These are phyloP conservation scores for Agriotes lineatus DNA, from an alignment of 2,888 invertebrate species.

Conservation along the genomic window DNA sequence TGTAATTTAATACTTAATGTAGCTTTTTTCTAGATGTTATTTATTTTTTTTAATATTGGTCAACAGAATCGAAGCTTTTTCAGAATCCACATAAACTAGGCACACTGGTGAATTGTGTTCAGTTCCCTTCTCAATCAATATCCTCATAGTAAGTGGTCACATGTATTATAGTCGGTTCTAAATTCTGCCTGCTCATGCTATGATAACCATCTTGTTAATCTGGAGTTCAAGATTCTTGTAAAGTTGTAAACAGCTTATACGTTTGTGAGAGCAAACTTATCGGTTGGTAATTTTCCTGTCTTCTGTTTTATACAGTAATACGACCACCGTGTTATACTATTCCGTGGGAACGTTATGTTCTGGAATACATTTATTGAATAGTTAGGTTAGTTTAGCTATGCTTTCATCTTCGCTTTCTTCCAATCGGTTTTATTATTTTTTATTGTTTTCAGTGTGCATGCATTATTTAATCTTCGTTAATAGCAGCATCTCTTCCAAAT, in stretches of 20 bases:
- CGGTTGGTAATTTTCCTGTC: not conserved
- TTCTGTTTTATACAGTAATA: not conserved
- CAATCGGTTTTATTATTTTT: conserved; percentile 2
- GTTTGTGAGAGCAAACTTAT: not conserved
- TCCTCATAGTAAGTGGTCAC: not conserved
- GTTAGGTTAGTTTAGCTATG: not conserved
- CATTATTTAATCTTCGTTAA: not conserved
- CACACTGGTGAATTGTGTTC: not conserved
- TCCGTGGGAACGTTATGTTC: conserved; percentile 2
- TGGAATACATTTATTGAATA: not conserved
- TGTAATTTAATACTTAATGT: no score
- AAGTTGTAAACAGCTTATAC: not conserved
- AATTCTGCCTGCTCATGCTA: not conserved
- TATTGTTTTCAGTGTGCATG: not conserved
- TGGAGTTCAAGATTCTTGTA: not conserved
- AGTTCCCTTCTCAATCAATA: not conserved
- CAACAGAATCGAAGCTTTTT: not conserved
- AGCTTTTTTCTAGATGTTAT: no score
- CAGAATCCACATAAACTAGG: not conserved
- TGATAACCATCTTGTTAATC: not conserved
- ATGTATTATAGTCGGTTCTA: not conserved
- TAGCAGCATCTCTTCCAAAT: conserved; percentile 1
- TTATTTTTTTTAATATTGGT: no score
- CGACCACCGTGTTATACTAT: not conserved
- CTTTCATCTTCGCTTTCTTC: not conserved